Evolutionary conservation across 2,113 vertebrate species (phyloP), one percentile per base, ranked within the genome.

Genomic region (Aphyosemion australe): DNA sequence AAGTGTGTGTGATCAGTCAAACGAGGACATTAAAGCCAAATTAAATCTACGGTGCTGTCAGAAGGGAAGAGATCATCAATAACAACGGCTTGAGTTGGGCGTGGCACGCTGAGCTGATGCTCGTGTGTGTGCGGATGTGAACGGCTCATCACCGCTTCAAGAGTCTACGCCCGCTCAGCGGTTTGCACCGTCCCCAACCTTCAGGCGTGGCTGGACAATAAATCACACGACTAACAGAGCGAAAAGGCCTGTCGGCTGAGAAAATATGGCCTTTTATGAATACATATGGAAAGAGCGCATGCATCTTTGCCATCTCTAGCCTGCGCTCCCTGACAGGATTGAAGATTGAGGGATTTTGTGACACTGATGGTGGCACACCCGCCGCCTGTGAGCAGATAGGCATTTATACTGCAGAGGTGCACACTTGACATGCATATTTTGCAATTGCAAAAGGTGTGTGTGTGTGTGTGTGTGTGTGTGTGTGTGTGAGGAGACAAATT

Each of bases 181-280:
- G 49, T 80, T 66, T 63, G 66, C 39, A 8, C 53, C 3, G 4
- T 69, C 56, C 56, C 48, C 57, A 74, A 70, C 72, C 78, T 61
- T 59, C 58, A 74, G 61, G 77, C 73, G 48, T 76, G 70, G 81
- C 6, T 34, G 62, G 56, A 51, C 31, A 2, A 84, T 86, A 79
- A 83, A 86, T 86, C 74, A 86, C 43, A 60, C n/a, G 53, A 42
- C 77, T 82, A 84, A 78, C 81, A 52, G 68, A 79, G 64, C 64
- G 73, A 73, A 70, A 50, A 69, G 55, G 50, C 71, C 71, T 47
- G 61, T 64, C 65, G 64, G 66, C 77, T 70, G 69, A 18, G 26
- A 61, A 69, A 78, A 81, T 72, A 74, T 63, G 51, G 60, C 59
- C 67, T 76, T 86, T 84, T 80, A 84, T 87, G 75, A 87, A 87